Evolutionary conservation across 2,888 invertebrate genomes (phyloP), one percentile per base, ranked within the genome.

Genomic region (Aplocera efformata): DNA sequence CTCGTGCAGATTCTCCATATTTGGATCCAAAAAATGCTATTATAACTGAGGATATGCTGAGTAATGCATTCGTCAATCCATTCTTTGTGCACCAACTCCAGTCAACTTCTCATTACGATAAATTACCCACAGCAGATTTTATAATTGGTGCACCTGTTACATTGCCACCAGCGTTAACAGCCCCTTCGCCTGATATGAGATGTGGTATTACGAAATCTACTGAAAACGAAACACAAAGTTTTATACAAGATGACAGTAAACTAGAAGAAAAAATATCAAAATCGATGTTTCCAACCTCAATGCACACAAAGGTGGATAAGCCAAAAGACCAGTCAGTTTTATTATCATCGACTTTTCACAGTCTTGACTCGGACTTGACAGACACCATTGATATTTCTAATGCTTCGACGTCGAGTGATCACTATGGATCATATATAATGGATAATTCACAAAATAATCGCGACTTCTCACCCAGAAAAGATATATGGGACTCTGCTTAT

Each of bases 61-160:
- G 63, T 1, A 80, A 78, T 48, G 79, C 79, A 58, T 79, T 79
- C 44, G 55, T 77, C 21, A 86, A 86, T 56, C 86, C 83, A 9
- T 83, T 86, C 50, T 78, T 80, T 42, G 54, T 69, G 24, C 74
- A 76, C 50, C 71, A 76, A 46, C 66, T 71, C 27, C 68, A 66
- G 41, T 60, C 58, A n/a, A 54, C 42, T 23, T 30, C 63, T 29
- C 55, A 58, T 25, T 48, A 36, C 35, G 67, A 68, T 31, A 55
- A 60, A 37, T 45, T 60, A 23, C 76, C 73, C 0, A 56, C 71
- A 9, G 66, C 84, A n/a, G 83, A 88, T 55, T 89, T 89, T 53
- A 85, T 83, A 21, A 89, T 89, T 43, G 89, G 89, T 25, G 89
- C 88, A 27, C 88, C 89, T n/a, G 89, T 89, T 22, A 86, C 88